These are phyloP conservation scores for Meloe dianella DNA, from an alignment of 2,888 invertebrate genomes.

Conservation along the genomic window DNA sequence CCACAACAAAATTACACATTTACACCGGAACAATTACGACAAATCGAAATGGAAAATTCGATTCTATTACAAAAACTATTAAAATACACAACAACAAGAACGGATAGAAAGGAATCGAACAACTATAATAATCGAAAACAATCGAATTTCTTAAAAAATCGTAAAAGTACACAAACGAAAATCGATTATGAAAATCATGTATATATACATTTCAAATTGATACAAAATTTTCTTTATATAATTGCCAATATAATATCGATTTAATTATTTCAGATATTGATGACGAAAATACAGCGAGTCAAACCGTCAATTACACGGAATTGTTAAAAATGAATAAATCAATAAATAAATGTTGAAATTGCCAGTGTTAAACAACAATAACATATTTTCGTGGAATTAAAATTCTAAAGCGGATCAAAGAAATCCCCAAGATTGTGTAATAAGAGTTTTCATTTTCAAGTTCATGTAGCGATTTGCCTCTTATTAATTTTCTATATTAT, in stretches of 20 bases:
- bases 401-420: background rate
- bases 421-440: too few species aligned
- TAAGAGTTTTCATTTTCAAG: background rate
- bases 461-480: too few species aligned
- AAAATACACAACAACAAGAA: slow-evolving; percentile 39
- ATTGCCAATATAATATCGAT: too few species aligned
- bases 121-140: slow-evolving; percentile 23
- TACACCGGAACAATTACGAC: slow-evolving; percentile 34
- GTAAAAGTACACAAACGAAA: slow-evolving; percentile 42
- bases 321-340: too few species aligned
- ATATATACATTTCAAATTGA: too few species aligned
- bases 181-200: slow-evolving; percentile 46
- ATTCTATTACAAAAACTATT: slow-evolving; percentile 46
- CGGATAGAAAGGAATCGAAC: slow-evolving; percentile 24
- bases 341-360: background rate
- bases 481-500: too few species aligned
- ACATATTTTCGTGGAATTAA: background rate
- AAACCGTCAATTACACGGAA: slow-evolving; percentile 33
- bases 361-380: background rate
- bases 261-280: slow-evolving; percentile 40
- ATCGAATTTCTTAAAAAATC: slow-evolving; percentile 43
- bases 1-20: slow-evolving; percentile 35
- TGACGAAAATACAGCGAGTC: slow-evolving; percentile 40
- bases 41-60: slow-evolving; percentile 39
- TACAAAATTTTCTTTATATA: too few species aligned